A percentile compares a stretch with the other conserved stretches of the same genome.
Conservation (phyloP, 2,888 invertebrate species). For the Mythimna albipuncta region DNA sequence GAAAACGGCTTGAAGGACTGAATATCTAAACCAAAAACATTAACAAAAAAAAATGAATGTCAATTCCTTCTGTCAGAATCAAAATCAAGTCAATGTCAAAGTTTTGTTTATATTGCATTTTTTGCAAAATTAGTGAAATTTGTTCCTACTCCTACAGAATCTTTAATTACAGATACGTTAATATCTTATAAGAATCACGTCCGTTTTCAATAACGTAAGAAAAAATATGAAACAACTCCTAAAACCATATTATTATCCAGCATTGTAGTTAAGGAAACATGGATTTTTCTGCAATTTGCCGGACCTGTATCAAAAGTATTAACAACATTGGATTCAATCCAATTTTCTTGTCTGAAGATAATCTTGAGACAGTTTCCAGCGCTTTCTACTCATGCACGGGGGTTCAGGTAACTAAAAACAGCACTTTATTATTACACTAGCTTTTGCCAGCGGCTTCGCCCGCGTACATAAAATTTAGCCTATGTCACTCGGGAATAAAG, state of each 20-base stretch:
- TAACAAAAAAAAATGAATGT: not conserved
- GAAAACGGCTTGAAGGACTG: too few species aligned
- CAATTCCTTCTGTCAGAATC: not conserved
- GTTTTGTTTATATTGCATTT: not conserved
- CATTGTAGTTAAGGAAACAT: slow-evolving; percentile 30
- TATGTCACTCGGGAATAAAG: too few species aligned
- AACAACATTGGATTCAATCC: slow-evolving; percentile 25
- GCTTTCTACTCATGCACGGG: slow-evolving; percentile 37
- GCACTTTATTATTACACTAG: too few species aligned
- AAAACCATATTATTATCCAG: not conserved
- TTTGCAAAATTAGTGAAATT: not conserved
- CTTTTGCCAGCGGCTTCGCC: too few species aligned
- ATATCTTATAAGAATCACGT: not conserved
- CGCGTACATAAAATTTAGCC: too few species aligned
- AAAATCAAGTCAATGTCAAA: not conserved
- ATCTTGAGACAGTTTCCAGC: slow-evolving; percentile 20
- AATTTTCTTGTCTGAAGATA: slow-evolving; percentile 32
- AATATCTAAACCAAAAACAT: too few species aligned
- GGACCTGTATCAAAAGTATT: slow-evolving; percentile 33
- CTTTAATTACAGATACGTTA: not conserved
- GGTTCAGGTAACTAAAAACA: slow-evolving; percentile 36
- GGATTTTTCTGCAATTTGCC: slow-evolving; percentile 45
- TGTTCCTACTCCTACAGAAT: not conserved
- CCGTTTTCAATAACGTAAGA: not conserved
- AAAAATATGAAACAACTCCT: not conserved